A percentile compares a stretch with the other conserved stretches of the same genome.
Conservation (phyloP, 2,797 vertebrate genomes). For the Microctenopoma stevenorrisi region DNA sequence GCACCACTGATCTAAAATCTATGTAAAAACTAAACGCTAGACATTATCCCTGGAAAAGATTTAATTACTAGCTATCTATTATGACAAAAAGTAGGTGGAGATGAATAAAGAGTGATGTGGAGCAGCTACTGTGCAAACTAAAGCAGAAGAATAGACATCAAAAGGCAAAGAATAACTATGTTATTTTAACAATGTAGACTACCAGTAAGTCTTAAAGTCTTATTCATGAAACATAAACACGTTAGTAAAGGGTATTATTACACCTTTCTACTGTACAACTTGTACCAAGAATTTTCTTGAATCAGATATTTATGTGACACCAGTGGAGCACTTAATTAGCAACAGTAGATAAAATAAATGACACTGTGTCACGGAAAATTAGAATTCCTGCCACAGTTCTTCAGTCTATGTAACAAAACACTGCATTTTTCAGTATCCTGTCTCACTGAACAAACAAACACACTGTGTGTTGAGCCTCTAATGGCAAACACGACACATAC, state of each 20-base stretch:
- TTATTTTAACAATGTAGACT: not conserved
- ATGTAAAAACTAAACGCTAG: constrained; percentile 6
- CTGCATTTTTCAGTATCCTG: not conserved
- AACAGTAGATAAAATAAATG: constrained; percentile 1
- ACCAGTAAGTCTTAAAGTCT: not conserved
- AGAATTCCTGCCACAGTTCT: not conserved
- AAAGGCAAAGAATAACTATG: not conserved
- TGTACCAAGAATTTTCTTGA: not conserved
- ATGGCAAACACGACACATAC: constrained; percentile 21
- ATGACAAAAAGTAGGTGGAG: constrained; percentile 2
- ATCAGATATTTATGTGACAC: constrained; percentile 12
- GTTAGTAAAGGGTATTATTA: not conserved
- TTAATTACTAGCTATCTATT: constrained; percentile 30
- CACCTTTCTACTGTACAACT: not conserved
- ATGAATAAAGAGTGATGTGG: not conserved
- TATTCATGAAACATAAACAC: constrained; percentile 1
- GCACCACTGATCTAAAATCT: constrained; percentile 11
- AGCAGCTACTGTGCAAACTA: not conserved
- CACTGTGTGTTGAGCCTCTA: constrained; percentile 1
- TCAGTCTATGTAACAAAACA: constrained; percentile 1
- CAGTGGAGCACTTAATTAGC: constrained; percentile 1
- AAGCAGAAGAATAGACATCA: not conserved
- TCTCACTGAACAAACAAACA: constrained; percentile 14
- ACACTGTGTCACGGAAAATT: not conserved
- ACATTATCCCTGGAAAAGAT: constrained; percentile 7